Evolutionary conservation across 2,113 vertebrate genomes (phyloP).

Genomic region (Oreotrochilus melanogaster): DNA sequence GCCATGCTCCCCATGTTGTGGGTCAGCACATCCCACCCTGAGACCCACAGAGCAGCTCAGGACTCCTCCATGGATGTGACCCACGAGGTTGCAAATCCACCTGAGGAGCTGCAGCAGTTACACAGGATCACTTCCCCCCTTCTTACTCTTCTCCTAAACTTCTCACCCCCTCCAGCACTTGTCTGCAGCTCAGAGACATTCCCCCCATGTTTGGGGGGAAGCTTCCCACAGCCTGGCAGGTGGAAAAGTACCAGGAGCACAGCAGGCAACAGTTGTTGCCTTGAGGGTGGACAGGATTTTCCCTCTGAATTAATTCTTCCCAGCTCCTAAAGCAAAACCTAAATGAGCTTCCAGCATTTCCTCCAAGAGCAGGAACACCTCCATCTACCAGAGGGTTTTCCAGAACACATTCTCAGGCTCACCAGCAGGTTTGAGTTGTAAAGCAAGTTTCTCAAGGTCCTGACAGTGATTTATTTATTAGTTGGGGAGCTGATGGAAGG

Average conservation of each 20-base stretch:
- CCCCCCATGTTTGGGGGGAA: not conserved
- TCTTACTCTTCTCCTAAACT: not conserved
- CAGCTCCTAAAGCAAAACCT: not conserved
- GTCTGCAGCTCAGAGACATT: not conserved
- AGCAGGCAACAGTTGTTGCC: not conserved
- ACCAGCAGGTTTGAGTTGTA: not conserved
- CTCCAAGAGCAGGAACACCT: not conserved
- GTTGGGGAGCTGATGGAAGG: not conserved
- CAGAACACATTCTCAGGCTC: fast-evolving
- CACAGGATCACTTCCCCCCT: not conserved
- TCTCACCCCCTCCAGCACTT: not conserved
- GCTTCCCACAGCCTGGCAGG: not conserved
- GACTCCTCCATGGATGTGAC: fast-evolving
- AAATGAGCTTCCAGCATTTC: not conserved
- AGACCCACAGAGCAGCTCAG: not conserved
- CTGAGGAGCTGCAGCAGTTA: not conserved
- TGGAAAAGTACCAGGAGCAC: not conserved
- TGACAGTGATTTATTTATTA: not conserved
- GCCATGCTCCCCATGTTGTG: not conserved
- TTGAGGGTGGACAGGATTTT: not conserved
- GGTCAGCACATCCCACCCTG: not conserved
- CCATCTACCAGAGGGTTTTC: fast-evolving
- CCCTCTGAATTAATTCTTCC: not conserved
- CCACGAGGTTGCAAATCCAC: not conserved
- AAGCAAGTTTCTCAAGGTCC: not conserved